Conservation (phyloP, 2,797 vertebrate species). For the Etheostoma nigrum region DNA sequence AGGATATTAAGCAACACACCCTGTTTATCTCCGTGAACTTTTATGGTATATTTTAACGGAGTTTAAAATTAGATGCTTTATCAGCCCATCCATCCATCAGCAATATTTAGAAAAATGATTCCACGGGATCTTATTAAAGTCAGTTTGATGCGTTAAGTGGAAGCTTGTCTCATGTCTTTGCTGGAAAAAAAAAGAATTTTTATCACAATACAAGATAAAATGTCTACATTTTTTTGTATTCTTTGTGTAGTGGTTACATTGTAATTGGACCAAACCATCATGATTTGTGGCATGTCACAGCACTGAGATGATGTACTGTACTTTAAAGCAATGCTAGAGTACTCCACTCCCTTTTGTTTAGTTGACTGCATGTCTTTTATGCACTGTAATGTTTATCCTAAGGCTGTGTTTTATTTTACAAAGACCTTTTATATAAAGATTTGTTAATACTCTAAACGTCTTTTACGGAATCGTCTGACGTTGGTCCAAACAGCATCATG, state of each 20-base stretch:
- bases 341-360: constrained; percentile 35
- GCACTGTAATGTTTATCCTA: constrained; percentile 61
- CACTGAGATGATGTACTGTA: constrained; percentile 36
- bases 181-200: constrained; percentile 42
- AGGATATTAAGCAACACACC: constrained; percentile 39
- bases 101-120: constrained; percentile 73
- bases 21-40: constrained; percentile 55
- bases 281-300: constrained; percentile 58
- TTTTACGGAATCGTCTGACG: constrained; percentile 29
- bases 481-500: constrained; percentile 38
- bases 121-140: constrained; percentile 59
- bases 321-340: constrained; percentile 19
- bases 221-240: constrained; percentile 45
- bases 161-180: constrained; percentile 44
- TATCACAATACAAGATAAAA: constrained; percentile 44
- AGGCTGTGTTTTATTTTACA: constrained; percentile 63
- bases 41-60: constrained; percentile 35
- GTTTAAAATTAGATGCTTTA: constrained; percentile 39
- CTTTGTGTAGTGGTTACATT: constrained; percentile 58
- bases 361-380: constrained; percentile 76
- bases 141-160: constrained; percentile 43
- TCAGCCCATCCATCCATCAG: constrained; percentile 55
- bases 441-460: constrained; percentile 48
- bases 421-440: constrained; percentile 63
- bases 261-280: constrained; percentile 49